Evolutionary conservation across 2,888 invertebrate species (phyloP), one percentile per base, ranked within the genome.

Genomic region (Heliconius erato): DNA sequence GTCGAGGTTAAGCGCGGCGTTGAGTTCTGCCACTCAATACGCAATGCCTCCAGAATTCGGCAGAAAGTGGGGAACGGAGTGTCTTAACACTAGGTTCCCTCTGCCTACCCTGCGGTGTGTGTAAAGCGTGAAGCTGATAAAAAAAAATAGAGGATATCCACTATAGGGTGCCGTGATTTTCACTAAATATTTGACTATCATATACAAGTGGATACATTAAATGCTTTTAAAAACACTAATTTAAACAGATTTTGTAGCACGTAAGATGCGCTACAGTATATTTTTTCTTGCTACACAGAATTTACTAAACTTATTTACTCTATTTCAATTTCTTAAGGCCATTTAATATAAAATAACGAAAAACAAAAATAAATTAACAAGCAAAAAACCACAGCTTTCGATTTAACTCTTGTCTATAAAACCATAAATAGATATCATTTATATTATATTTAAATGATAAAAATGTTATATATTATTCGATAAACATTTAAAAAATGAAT

Each of bases 151-250:
- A 28, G 28, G 26, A 71, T 72, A 78, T 86, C 87, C 87, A 86
- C 86, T 86, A 84, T 71, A 86, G 86, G 86, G 90, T 89, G 89
- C 89, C 87, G 88, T 87, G 88, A 72, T 79, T 83, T 83, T 84
- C 80, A 79, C 76, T 79, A 82, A 74, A 77, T 23, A 79, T 85
- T 79, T 82, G 82, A 76, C 82, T 79, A 80, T 82, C 87, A 87
- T 86, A 87, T 79, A 81, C 86, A 23, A 54, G 88, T 88, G 88
- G 89, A 88, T 85, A 89, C 26, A 89, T 83, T 67, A 87, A 83
- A n/a, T 86, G 86, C 83, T 72, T 82, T 84, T 87, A 87, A 87
- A 87, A 88, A 88, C 87, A 87, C 88, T 82, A 74, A 79, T 86
- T 85, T 84, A 80, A 35, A 84, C 89, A 87, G 85, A 83, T 85